Conservation (phyloP, 1,140 invertebrate genomes). For the Sinonovacula constricta region DNA sequence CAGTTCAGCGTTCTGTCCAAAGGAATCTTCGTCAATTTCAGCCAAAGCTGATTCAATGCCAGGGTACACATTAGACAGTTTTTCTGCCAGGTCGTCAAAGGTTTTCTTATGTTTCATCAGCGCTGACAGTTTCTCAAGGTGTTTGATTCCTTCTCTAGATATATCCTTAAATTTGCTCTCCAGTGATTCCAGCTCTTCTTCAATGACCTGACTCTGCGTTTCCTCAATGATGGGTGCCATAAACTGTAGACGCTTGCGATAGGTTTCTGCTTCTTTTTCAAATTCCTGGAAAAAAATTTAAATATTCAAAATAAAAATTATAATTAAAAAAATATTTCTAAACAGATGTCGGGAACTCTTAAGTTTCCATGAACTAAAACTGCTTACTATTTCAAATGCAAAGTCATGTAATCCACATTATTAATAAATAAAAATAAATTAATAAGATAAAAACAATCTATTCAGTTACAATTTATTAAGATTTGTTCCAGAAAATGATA, state of each 20-base stretch:
- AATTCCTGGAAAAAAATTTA: slow-evolving; percentile 64
- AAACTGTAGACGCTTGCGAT: slow-evolving; percentile 68
- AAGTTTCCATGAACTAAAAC: no score
- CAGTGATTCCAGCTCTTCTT: slow-evolving; percentile 72
- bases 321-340: no score
- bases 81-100: slow-evolving; percentile 81
- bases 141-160: slow-evolving; percentile 66
- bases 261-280: slow-evolving; percentile 70
- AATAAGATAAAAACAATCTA: no score
- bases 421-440: no score
- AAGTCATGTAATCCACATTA: no score
- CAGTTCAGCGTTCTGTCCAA: slow-evolving; percentile 63
- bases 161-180: slow-evolving; percentile 73
- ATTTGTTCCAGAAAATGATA: no score
- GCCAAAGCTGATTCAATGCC: slow-evolving; percentile 89
- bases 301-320: no score
- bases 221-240: slow-evolving; percentile 71
- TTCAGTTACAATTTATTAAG: no score
- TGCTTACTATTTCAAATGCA: no score
- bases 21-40: slow-evolving; percentile 59
- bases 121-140: slow-evolving; percentile 67
- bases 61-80: slow-evolving; percentile 88
- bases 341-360: no score
- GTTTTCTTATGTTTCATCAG: slow-evolving; percentile 69
- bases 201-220: slow-evolving; percentile 66